Evolutionary conservation across 2,797 vertebrate genomes (phyloP).

Genomic region (Sorex maritimensis): DNA sequence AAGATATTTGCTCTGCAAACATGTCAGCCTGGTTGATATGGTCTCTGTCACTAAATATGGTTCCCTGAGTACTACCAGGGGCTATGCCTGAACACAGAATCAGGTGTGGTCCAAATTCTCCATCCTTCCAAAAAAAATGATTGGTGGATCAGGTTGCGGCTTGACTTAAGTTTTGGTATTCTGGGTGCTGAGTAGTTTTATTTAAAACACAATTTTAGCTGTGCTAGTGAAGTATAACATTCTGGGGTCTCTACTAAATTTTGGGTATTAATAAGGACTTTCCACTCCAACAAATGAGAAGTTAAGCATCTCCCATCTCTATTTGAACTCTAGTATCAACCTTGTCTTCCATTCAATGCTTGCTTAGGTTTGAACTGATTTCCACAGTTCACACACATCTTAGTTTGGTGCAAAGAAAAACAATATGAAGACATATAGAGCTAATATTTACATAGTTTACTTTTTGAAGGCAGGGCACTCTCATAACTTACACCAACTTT

Average conservation of each 20-base stretch:
- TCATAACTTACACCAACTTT: neutral
- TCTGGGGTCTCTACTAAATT: neutral
- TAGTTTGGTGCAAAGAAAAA: slow-evolving; percentile 25
- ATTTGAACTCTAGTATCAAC: slow-evolving; percentile 15
- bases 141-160: neutral
- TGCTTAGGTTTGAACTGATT: slow-evolving; percentile 36
- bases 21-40: too few species aligned
- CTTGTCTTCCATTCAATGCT: slow-evolving; percentile 28
- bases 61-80: too few species aligned
- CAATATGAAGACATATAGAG: neutral
- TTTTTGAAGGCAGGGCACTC: neutral
- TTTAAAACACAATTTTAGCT: neutral
- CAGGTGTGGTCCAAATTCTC: too few species aligned
- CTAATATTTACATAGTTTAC: neutral
- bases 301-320: neutral
- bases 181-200: neutral
- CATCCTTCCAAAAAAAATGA: too few species aligned
- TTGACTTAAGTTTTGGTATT: slow-evolving; percentile 53
- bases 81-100: too few species aligned
- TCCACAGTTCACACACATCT: neutral
- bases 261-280: neutral
- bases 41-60: too few species aligned
- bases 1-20: too few species aligned
- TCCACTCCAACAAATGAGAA: neutral
- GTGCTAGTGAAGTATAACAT: neutral